A percentile compares a stretch with the other conserved stretches of the same genome.
Conservation (phyloP, 53 echinoderm and acorn worm genomes). For the Holothuria leucospilota region DNA sequence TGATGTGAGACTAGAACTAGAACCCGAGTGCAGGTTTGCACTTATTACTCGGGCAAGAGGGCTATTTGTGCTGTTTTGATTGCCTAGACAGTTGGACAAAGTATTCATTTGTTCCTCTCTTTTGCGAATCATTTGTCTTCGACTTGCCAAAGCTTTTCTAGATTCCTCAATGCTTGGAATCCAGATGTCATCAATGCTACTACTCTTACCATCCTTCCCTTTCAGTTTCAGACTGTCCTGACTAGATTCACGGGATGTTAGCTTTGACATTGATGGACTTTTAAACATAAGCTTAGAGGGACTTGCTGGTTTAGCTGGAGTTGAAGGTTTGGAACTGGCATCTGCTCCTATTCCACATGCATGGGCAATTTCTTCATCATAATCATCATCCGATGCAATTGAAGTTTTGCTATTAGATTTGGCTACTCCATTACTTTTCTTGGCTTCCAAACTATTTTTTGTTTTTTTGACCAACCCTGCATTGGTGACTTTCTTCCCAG, state of each 20-base stretch:
- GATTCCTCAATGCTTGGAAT: constrained; percentile 67
- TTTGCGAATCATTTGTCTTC: constrained; percentile 64
- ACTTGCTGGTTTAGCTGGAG: constrained; percentile 24
- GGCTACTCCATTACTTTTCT: not conserved
- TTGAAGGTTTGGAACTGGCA: not conserved
- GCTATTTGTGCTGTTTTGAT: not conserved
- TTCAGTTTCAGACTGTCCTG: constrained; percentile 24
- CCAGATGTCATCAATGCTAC: constrained; percentile 30
- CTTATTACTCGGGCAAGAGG: not conserved
- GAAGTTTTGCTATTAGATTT: constrained; percentile 15
- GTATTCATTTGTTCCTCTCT: constrained; percentile 38
- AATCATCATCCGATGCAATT: constrained; percentile 57
- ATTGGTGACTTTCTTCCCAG: not conserved
- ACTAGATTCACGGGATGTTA: constrained; percentile 28
- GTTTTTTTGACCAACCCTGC: not conserved
- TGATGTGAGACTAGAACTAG: not conserved
- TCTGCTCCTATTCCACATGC: constrained; percentile 38
- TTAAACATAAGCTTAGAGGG: constrained; percentile 13
- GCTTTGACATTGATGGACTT: constrained; percentile 28
- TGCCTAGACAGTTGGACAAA: not conserved
- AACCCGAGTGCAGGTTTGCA: no score
- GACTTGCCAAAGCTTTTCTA: constrained; percentile 54
- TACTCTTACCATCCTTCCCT: constrained; percentile 1
- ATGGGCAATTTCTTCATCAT: constrained; percentile 70
- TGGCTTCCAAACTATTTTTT: not conserved